Base-by-base conservation (phyloP, 2,113 vertebrate genomes). In the Vireo altiloquus region DNA sequence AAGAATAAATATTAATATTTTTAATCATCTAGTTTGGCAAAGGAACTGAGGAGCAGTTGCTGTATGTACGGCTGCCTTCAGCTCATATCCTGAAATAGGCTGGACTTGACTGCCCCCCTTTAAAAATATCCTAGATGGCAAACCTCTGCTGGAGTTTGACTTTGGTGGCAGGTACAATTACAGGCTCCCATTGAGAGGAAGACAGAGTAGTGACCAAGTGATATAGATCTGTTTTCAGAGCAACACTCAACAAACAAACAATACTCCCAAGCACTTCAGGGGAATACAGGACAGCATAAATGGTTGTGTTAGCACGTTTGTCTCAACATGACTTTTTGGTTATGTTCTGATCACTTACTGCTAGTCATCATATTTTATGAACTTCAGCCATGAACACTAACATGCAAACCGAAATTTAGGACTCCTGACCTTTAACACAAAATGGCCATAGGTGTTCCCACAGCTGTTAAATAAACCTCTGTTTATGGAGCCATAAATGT, bases 401-500 rank as follows among this genome's bases (percentile, higher is more conserved):
- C 76, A 72, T 77, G 91, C n/a, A 57, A 75, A 66, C 82, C 79
- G 91, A 96, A 97, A 96, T 96, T 96, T 91, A 95, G 96, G 77
- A 93, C 79, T 88, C n/a, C 78, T 96, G 95, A 97, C 96, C 96
- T 97, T 95, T 96, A 85, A 83, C 84, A 80, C 66, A 28, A 93
- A 93, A 66, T 78, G 95, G 82, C 96, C 89, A 92, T 97, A 95
- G 96, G 95, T 93, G 96, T 96, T 97, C 95, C 93, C 97, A 92
- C 97, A 97, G 97, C 96, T 97, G 96, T 94, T 95, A 96, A 97
- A 96, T 97, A 96, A 96, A 96, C 94, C 81, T 89, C 6, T 94
- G 92, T 97, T 97, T 97, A 97, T 95, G 57, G 95, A 96, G 94
- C 91, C 96, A 96, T 97, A 97, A 98, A 96, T 97, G 97, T 88